Percentiles rank a stretch among this genome's conserved stretches.
phyloP scores from a whole-genome alignment of 1,140 invertebrate species.

The Asobara japonica region DNA sequence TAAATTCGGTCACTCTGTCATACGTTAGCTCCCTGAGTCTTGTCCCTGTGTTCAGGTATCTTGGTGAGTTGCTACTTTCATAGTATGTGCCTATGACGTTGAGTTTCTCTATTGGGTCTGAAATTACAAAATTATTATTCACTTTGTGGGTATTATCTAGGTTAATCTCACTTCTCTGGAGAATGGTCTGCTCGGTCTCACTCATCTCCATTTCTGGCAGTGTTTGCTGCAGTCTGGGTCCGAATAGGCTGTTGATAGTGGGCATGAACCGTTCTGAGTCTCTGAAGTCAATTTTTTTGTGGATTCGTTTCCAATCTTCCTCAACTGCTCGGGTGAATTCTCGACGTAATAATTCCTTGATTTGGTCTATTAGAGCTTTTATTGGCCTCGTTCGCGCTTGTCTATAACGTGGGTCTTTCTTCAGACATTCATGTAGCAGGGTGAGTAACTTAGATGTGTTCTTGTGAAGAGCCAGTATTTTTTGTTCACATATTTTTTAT shows the following conservation, averaged over 20 bases:
- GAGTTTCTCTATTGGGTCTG: conserved; percentile 17
- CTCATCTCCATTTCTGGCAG: conserved; percentile 18
- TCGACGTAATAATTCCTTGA: too few relatives aligned
- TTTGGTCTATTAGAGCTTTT: too few relatives aligned
- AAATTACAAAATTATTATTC: conserved; percentile 24
- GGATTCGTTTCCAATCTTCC: neutral
- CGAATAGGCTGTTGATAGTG: conserved; percentile 31
- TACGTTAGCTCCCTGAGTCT: neutral
- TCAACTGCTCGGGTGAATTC: too few relatives aligned
- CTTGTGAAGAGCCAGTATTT: too few relatives aligned
- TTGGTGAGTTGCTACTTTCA: conserved; percentile 16
- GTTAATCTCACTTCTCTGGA: neutral
- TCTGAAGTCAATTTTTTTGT: conserved; percentile 20
- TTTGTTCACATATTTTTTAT: too few relatives aligned
- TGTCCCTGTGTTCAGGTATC: neutral
- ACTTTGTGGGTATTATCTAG: neutral
- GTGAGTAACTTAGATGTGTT: too few relatives aligned
- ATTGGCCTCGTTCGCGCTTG: too few relatives aligned
- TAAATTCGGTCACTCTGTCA: neutral
- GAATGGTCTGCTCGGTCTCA: neutral
- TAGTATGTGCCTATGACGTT: conserved; percentile 20
- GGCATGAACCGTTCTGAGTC: conserved; percentile 25
- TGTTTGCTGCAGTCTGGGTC: neutral
- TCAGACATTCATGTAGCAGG: too few relatives aligned
- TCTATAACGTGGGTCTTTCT: too few relatives aligned